Conservation (phyloP, 1,140 invertebrate genomes). For the Euura saliciscinereae region DNA sequence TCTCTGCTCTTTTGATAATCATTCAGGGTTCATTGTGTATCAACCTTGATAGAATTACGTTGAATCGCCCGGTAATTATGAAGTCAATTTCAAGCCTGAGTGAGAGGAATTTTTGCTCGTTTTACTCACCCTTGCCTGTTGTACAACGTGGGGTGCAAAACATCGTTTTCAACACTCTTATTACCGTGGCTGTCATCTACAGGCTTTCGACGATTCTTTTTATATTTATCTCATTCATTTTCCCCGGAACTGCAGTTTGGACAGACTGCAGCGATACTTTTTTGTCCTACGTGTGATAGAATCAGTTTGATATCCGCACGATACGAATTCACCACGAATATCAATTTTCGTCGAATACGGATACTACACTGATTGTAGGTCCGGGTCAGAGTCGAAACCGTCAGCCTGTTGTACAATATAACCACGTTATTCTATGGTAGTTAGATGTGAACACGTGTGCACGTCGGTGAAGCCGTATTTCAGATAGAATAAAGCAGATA, state of each 20-base stretch:
- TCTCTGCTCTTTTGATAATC: neutral
- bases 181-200: neutral
- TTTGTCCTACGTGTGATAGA: no score
- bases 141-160: neutral
- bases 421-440: no score
- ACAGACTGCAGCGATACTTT: no score
- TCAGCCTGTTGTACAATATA: no score
- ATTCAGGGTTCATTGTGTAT: neutral
- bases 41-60: neutral
- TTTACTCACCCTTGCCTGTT: neutral
- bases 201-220: neutral
- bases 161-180: neutral
- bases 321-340: no score
- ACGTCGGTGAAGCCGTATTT: no score
- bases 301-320: no score
- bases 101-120: neutral
- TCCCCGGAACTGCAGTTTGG: neutral
- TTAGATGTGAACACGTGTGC: no score
- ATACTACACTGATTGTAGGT: no score
- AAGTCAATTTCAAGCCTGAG: neutral
- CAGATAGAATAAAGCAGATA: no score
- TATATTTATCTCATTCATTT: neutral
- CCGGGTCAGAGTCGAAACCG: no score
- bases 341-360: no score
- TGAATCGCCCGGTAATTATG: neutral